Conservation (phyloP, 2,888 invertebrate species). For the Resseliella maxima region DNA sequence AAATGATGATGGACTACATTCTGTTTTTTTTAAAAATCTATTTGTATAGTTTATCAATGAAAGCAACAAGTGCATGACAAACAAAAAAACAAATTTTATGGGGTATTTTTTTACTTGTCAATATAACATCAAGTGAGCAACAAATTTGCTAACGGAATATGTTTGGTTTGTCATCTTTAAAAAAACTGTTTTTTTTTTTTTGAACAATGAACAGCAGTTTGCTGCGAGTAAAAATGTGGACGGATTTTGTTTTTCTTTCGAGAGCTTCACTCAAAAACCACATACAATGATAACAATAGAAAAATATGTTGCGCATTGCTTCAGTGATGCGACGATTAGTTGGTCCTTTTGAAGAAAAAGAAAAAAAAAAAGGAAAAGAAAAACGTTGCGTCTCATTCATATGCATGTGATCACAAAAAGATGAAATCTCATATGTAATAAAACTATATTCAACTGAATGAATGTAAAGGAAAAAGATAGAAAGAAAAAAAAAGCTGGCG, state of each 20-base stretch:
- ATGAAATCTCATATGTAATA: not conserved
- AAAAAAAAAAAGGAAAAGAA: too few species aligned
- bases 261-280: not conserved
- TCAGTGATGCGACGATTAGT: not conserved
- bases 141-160: not conserved
- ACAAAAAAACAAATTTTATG: not conserved
- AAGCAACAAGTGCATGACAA: not conserved
- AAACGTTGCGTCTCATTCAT: not conserved
- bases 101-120: not conserved
- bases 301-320: slow-evolving; percentile 18
- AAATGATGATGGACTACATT: too few species aligned
- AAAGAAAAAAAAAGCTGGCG: not conserved
- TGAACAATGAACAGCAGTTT: too few species aligned
- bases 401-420: not conserved
- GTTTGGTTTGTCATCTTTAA: not conserved
- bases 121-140: not conserved
- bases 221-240: not conserved
- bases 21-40: too few species aligned
- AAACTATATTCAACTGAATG: too few species aligned
- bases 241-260: not conserved
- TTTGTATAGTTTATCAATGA: not conserved
- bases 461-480: not conserved
- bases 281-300: not conserved
- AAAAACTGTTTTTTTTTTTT: too few species aligned
- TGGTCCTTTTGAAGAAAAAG: too few species aligned